Percentiles rank a stretch among this genome's conserved stretches.
Conservation (phyloP, 2,113 vertebrate genomes). For the Notarius lentiginosus region DNA sequence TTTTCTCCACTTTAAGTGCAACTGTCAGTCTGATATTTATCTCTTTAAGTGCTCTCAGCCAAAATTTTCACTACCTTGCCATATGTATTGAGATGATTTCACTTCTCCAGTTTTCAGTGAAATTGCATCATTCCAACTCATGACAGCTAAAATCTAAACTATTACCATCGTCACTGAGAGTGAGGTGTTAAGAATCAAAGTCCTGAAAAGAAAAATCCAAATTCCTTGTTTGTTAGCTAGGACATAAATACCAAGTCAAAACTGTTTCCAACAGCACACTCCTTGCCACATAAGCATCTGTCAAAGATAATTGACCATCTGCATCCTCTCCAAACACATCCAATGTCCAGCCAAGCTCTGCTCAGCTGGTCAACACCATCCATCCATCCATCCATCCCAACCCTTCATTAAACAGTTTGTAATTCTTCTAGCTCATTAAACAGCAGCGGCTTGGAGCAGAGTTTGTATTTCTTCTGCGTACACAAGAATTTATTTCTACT, state of each 20-base stretch:
- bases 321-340: not conserved
- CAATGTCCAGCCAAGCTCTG: not conserved
- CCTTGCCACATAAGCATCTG: not conserved
- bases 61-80: not conserved
- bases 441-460: not conserved
- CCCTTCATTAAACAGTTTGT: not conserved
- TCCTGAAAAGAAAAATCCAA: too few species aligned
- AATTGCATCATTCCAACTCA: slow-evolving; percentile 19
- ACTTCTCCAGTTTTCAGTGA: not conserved
- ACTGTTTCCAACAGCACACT: not conserved
- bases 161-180: too few species aligned
- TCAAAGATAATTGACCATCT: slow-evolving; percentile 19
- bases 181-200: not conserved
- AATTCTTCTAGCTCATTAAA: not conserved
- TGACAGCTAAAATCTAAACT: not conserved
- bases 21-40: not conserved
- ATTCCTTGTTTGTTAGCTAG: not conserved
- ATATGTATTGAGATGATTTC: not conserved
- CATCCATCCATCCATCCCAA: not conserved
- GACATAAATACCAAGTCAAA: not conserved
- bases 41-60: not conserved
- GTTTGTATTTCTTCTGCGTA: not conserved
- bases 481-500: not conserved
- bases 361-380: slow-evolving; percentile 24
- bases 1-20: not conserved